Evolutionary conservation across 2,888 invertebrate species (phyloP).

Genomic region (Nemoura dubitans): DNA sequence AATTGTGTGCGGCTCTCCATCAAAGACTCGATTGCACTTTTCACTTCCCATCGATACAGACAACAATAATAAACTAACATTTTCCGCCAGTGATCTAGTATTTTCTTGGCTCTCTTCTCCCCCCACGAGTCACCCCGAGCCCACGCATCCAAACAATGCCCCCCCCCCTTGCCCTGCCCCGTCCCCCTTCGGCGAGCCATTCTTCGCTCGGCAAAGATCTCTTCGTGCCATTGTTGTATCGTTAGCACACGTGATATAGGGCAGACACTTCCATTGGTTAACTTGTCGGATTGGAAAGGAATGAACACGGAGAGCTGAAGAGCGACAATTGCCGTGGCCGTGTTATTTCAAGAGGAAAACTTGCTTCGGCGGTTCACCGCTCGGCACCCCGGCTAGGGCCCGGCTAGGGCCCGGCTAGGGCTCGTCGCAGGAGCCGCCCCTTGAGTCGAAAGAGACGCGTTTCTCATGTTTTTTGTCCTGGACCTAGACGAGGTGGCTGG

Average conservation of each 20-base stretch:
- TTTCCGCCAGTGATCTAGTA: constrained; percentile 1
- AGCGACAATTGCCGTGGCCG: constrained; percentile 35
- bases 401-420: too few relatives aligned
- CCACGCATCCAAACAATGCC: constrained; percentile 18
- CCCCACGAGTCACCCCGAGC: not conserved
- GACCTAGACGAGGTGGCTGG: too few relatives aligned
- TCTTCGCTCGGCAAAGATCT: constrained; percentile 23
- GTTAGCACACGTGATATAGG: constrained; percentile 41
- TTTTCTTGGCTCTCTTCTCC: constrained; percentile 3
- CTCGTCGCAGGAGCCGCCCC: not conserved
- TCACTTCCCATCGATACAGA: not conserved
- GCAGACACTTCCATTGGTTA: constrained; percentile 34
- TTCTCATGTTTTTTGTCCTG: not conserved
- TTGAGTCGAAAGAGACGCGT: not conserved
- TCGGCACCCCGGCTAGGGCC: too few relatives aligned
- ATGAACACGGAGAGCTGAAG: constrained; percentile 8
- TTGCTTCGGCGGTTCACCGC: too few relatives aligned
- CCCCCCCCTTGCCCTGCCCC: not conserved
- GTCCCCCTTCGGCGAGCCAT: not conserved
- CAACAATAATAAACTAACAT: constrained; percentile 15
- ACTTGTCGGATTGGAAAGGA: constrained; percentile 31
- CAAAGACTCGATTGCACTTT: too few relatives aligned
- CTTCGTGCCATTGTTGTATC: constrained; percentile 39
- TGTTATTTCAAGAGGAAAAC: constrained; percentile 31
- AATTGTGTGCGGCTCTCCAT: too few relatives aligned